Conservation (phyloP, 2,797 vertebrate genomes). For the Myripristis jacobus region DNA sequence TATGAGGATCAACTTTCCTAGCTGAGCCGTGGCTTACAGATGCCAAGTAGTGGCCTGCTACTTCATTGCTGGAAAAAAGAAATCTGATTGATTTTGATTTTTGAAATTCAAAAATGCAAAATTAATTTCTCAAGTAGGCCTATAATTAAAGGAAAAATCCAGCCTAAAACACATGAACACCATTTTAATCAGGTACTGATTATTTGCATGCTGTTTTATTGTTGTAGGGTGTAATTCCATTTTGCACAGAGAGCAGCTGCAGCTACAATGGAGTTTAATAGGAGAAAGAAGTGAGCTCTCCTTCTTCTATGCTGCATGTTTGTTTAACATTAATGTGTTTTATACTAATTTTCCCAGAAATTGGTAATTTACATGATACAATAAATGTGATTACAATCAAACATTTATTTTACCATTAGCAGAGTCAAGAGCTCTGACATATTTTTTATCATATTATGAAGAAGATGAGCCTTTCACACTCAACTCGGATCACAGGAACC, state of each 20-base stretch:
- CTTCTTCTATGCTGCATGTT: too few relatives aligned
- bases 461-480: background rate
- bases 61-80: conserved; percentile 45
- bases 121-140: background rate
- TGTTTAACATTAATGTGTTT: too few relatives aligned
- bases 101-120: conserved; percentile 15
- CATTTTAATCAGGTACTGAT: too few relatives aligned
- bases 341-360: background rate
- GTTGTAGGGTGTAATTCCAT: too few relatives aligned
- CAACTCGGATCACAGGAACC: background rate
- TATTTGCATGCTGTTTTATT: too few relatives aligned
- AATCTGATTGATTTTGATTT: background rate
- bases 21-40: conserved; percentile 7
- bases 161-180: too few relatives aligned
- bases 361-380: background rate
- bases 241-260: too few relatives aligned
- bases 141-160: background rate
- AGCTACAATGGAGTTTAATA: too few relatives aligned
- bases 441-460: background rate
- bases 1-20: conserved; percentile 94
- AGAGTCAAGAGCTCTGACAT: conserved; percentile 15
- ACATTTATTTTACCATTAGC: background rate
- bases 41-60: background rate
- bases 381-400: background rate
- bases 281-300: too few relatives aligned